Percentiles rank a stretch among this genome's conserved stretches.
Conservation (phyloP, 2,113 vertebrate genomes). For the Toxotes chatareus region DNA sequence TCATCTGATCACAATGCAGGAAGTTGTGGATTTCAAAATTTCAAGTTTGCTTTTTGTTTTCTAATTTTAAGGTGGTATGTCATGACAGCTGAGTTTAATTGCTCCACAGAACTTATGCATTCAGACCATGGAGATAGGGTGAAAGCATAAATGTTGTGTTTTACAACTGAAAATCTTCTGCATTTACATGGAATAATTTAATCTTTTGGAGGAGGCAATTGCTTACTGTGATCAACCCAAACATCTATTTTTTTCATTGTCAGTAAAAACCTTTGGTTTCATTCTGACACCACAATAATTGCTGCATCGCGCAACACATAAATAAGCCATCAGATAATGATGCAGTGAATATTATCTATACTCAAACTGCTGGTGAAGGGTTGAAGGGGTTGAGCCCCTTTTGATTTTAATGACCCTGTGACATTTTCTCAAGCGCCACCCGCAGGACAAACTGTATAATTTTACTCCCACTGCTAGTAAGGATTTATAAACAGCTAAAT, state of each 20-base stretch:
- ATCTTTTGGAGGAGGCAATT: background rate
- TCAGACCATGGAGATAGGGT: background rate
- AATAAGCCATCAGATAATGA: background rate
- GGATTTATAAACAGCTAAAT: background rate
- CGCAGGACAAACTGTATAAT: background rate
- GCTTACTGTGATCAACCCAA: background rate
- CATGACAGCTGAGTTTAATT: background rate
- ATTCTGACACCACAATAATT: background rate
- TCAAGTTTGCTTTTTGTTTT: background rate
- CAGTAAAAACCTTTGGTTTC: conserved; percentile 9
- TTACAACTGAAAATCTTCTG: background rate
- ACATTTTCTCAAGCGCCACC: background rate
- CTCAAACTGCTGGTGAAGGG: background rate
- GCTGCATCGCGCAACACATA: background rate
- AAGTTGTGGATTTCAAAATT: background rate
- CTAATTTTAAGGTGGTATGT: background rate
- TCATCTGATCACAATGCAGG: background rate
- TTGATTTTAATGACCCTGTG: background rate
- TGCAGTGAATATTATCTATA: background rate
- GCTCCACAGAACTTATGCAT: background rate
- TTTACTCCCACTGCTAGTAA: background rate
- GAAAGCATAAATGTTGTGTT: background rate
- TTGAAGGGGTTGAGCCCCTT: background rate
- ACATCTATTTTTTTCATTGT: background rate
- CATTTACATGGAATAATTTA: background rate